These are phyloP conservation scores for Apogon hyalosoma DNA, from an alignment of 2,797 vertebrate species.

Conservation along the genomic window DNA sequence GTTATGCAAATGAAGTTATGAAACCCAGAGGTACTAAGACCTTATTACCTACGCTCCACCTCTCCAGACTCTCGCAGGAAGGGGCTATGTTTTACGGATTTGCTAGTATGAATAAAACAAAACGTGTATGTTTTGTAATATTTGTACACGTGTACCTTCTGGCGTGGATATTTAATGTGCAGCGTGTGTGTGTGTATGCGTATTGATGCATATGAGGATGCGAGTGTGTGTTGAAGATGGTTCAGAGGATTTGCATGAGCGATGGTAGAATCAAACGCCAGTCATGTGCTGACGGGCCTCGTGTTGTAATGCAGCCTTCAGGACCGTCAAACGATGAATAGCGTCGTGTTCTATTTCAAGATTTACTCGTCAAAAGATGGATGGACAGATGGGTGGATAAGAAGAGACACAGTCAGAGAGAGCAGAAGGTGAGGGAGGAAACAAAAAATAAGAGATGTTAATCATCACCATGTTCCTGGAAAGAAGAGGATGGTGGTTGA, in stretches of 20 bases:
- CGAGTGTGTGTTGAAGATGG: neutral
- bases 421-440: slow-evolving; percentile 42
- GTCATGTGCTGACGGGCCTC: slow-evolving; percentile 28
- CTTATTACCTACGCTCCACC: slow-evolving; percentile 24
- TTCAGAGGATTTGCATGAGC: slow-evolving; percentile 34
- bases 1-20: slow-evolving; percentile 51
- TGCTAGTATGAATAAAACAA: slow-evolving; percentile 23
- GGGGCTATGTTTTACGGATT: slow-evolving; percentile 28
- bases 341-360: slow-evolving; percentile 27
- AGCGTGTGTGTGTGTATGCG: neutral
- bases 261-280: slow-evolving; percentile 4
- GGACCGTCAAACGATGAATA: slow-evolving; percentile 25
- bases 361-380: slow-evolving; percentile 34
- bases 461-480: slow-evolving; percentile 33
- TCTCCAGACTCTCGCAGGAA: slow-evolving; percentile 19
- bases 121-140: slow-evolving; percentile 3
- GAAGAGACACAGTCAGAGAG: slow-evolving; percentile 14
- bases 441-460: slow-evolving; percentile 49
- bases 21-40: slow-evolving; percentile 38
- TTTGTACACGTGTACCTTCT: slow-evolving; percentile 1
- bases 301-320: slow-evolving; percentile 44
- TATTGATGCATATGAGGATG: neutral
- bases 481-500: slow-evolving; percentile 52
- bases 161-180: slow-evolving; percentile 1
- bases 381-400: slow-evolving; percentile 45